phyloP scores from a whole-genome alignment of 2,888 invertebrate species.

The Drosophila siamana region DNA sequence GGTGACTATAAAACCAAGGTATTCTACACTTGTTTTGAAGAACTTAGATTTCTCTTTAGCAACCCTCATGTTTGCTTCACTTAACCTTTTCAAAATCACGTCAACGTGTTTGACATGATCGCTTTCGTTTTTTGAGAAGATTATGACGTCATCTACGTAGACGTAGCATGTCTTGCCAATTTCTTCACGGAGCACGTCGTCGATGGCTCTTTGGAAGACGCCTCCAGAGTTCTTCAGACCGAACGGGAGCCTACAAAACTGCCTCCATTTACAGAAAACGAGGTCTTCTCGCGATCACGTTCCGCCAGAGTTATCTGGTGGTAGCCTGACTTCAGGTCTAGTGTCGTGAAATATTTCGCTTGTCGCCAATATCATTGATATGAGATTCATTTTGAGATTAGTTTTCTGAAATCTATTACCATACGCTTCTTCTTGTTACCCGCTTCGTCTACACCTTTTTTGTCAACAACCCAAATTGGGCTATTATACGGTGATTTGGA shows the following conservation, averaged over 20 bases:
- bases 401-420: no score
- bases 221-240: slow-evolving; percentile 16
- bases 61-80: neutral
- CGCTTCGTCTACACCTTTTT: neutral
- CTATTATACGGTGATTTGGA: slow-evolving; percentile 16
- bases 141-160: slow-evolving; percentile 25
- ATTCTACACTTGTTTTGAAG: slow-evolving; percentile 8
- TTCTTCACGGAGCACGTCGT: slow-evolving; percentile 18
- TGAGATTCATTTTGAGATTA: no score
- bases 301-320: neutral
- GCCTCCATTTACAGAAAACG: slow-evolving; percentile 6
- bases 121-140: slow-evolving; percentile 11
- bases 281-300: neutral
- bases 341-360: no score
- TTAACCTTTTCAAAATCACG: neutral
- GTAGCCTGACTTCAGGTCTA: slow-evolving; percentile 82
- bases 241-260: slow-evolving; percentile 2
- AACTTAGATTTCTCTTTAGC: slow-evolving; percentile 6
- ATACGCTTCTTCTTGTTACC: slow-evolving; percentile 32
- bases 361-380: no score
- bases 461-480: slow-evolving; percentile 9
- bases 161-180: slow-evolving; percentile 17
- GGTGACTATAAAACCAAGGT: neutral
- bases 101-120: slow-evolving; percentile 13
- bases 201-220: slow-evolving; percentile 25